Percentiles rank a stretch among this genome's conserved stretches.
Evolutionary conservation across 1,140 invertebrate species (phyloP).

Genomic region (Gryllus bimaculatus): DNA sequence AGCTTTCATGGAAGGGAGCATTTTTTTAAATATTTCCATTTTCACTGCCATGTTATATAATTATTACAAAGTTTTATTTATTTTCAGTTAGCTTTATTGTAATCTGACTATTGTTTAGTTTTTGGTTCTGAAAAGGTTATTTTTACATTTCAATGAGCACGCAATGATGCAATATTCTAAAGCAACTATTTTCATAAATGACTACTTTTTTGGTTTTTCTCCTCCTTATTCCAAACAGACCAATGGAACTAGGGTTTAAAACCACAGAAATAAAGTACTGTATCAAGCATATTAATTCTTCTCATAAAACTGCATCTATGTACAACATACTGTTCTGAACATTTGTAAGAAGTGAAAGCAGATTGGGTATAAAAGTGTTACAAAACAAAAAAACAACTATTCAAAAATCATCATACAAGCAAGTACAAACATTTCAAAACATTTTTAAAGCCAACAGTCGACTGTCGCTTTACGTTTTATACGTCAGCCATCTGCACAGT

Average conservation of each 20-base stretch:
- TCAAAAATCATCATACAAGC: background rate
- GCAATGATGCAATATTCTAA: slow-evolving; percentile 1
- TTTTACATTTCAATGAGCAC: background rate
- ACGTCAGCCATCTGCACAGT: too few species aligned
- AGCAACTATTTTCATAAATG: slow-evolving; percentile 5
- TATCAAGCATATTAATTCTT: background rate
- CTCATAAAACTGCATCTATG: slow-evolving; percentile 1
- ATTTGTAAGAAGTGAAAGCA: background rate
- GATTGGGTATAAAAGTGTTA: background rate
- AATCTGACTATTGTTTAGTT: slow-evolving; percentile 5
- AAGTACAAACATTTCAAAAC: background rate
- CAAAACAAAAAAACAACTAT: background rate
- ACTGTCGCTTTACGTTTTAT: too few species aligned
- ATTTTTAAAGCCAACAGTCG: too few species aligned
- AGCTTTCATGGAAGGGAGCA: background rate
- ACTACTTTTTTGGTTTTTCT: background rate
- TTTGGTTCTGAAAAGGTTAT: slow-evolving; percentile 5
- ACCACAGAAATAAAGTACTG: background rate
- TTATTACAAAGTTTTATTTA: background rate
- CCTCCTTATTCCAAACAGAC: background rate
- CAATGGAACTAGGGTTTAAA: background rate
- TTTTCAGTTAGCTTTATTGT: background rate
- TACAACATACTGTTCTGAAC: background rate
- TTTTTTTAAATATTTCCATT: background rate
- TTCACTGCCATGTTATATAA: background rate